A percentile compares a stretch with the other conserved stretches of the same genome.
These are phyloP conservation scores for Leptodactylus fallax DNA, from an alignment of 2,797 vertebrate species.

Conservation along the genomic window DNA sequence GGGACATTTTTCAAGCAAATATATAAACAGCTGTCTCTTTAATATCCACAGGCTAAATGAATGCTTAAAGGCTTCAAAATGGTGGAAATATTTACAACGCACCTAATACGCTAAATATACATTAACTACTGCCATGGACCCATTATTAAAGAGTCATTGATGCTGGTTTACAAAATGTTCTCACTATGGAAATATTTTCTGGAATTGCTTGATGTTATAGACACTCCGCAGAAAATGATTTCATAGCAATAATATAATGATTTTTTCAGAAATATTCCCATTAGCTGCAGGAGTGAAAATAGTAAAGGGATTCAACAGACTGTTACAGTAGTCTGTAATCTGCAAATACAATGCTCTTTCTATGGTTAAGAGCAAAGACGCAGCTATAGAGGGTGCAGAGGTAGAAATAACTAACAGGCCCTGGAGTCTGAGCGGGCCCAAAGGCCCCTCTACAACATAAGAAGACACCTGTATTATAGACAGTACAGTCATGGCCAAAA, in stretches of 20 bases:
- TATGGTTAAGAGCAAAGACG: no score
- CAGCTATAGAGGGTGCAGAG: no score
- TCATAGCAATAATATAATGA: neutral
- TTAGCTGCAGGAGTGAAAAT: no score
- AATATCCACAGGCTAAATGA: neutral
- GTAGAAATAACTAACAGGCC: no score
- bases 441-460: no score
- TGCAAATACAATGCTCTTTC: no score
- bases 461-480: no score
- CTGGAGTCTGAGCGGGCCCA: no score
- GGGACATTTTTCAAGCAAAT: slow-evolving; percentile 29
- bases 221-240: neutral
- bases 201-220: neutral
- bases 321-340: no score
- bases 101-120: no score
- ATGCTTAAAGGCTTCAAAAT: neutral
- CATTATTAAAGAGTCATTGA: neutral
- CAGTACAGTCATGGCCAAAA: no score
- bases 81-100: neutral
- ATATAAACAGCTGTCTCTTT: slow-evolving; percentile 22
- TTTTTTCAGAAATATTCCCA: neutral
- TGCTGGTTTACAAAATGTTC: neutral
- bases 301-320: no score
- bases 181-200: neutral
- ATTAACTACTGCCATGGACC: neutral